These are phyloP conservation scores for Chaetops frenatus DNA, from an alignment of 2,113 vertebrate species.

Conservation along the genomic window DNA sequence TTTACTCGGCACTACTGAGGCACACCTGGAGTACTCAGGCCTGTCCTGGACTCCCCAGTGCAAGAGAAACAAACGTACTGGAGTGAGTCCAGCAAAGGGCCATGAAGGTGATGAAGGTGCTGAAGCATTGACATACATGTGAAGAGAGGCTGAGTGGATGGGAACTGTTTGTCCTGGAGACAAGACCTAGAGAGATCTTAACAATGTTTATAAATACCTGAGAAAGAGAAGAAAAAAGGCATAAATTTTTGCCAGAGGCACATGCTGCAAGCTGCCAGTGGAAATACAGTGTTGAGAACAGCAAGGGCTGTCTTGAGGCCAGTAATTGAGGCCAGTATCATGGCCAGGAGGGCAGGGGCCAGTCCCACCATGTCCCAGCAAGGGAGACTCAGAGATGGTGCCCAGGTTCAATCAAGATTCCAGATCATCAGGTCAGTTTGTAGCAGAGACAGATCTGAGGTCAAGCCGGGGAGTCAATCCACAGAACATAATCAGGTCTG, in stretches of 20 bases:
- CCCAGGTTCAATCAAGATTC: neutral
- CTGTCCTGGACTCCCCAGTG: neutral
- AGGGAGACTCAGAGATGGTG: neutral
- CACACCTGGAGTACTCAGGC: neutral
- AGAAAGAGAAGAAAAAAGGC: neutral
- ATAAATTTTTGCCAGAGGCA: neutral
- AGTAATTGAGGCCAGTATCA: neutral
- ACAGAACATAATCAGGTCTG: neutral
- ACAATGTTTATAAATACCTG: neutral
- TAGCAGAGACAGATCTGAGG: neutral
- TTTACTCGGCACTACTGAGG: neutral
- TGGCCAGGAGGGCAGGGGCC: neutral
- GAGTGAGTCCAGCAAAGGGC: neutral
- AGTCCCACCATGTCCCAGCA: neutral
- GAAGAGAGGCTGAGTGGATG: neutral
- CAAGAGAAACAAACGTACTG: neutral
- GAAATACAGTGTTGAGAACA: neutral
- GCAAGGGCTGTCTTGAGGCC: neutral
- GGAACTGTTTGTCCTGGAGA: neutral
- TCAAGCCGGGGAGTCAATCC: neutral
- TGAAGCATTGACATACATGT: rapidly evolving
- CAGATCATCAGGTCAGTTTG: neutral
- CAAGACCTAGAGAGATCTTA: neutral
- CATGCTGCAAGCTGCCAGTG: neutral
- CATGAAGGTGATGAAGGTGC: neutral